Evolutionary conservation across 2,113 vertebrate genomes (phyloP), one percentile per base, ranked within the genome.

Genomic region (Rissa tridactyla): DNA sequence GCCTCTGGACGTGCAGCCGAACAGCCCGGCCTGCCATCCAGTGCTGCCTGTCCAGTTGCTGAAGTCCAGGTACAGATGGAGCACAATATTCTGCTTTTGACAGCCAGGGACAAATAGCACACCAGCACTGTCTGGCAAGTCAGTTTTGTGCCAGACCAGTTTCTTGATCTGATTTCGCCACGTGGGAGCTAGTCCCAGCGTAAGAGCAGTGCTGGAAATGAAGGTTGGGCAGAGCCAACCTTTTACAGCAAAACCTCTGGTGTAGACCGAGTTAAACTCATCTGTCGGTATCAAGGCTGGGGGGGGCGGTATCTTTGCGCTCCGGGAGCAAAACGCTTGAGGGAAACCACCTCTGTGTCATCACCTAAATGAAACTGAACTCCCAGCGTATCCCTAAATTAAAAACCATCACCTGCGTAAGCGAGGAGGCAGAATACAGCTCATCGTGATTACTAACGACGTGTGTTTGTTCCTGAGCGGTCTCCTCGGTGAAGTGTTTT

Each of bases 311-410:
- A 54, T 89, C 91, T 94, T 80, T 55, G 85, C 66, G 61, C 68
- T 87, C 62, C 75, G 58, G 85, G 82, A 95, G 85, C 72, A 78
- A 86, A 92, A 66, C 7, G 3, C 82, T 82, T 15, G 29, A 90
- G 94, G 77, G 49, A 94, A 88, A 88, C 69, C 86, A 57, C 61
- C 38, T 94, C n/a, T 93, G 82, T 93, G 94, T 90, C 94, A 89
- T 90, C 47, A 4, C 60, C 80, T 18, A 55, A 76, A 81, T 68
- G 81, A 94, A 90, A 86, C 88, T 42, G n/a, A 84, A 72, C 76
- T 92, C 86, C 86, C 72, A 75, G 79, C 38, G 5, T 47, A 83
- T 80, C 80, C 92, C 86, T 86, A 79, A 94, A 93, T 92, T 94
- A 94, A 96, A 95, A 86, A 32, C 64, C 76, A 49, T 82, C 65